Percentiles rank a stretch among this genome's conserved stretches.
phyloP scores from a whole-genome alignment of 1,140 invertebrate genomes.

The Bilobella aurantiaca region DNA sequence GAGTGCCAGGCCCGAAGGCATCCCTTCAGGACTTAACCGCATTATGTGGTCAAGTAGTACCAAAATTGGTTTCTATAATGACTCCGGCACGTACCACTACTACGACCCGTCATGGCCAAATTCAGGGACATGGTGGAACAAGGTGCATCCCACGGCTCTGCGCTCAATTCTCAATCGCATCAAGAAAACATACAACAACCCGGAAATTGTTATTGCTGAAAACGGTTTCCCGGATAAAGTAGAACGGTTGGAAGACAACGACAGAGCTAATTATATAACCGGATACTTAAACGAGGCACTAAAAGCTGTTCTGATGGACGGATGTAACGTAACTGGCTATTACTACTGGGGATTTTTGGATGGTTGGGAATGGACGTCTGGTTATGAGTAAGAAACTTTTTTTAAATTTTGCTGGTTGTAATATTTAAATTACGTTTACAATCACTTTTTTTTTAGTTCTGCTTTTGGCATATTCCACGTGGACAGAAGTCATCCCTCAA shows the following conservation, averaged over 20 bases:
- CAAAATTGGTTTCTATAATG: neutral
- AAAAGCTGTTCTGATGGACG: constrained; percentile 24
- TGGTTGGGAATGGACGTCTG: constrained; percentile 22
- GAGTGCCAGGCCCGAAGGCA: no score
- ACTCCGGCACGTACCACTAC: constrained; percentile 2
- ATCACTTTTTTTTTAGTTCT: constrained; percentile 2
- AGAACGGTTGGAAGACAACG: constrained; percentile 38
- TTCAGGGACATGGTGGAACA: constrained; percentile 3
- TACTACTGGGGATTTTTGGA: constrained; percentile 22
- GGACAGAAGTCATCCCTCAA: constrained; percentile 38
- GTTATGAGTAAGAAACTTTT: constrained; percentile 13
- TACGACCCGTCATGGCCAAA: constrained; percentile 14
- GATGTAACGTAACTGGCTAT: constrained; percentile 23
- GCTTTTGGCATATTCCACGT: constrained; percentile 42
- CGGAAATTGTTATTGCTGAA: constrained; percentile 41
- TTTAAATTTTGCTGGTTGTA: neutral
- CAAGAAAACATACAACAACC: constrained; percentile 37
- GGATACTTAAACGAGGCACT: constrained; percentile 38
- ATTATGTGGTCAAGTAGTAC: neutral
- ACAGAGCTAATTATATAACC: constrained; percentile 38
- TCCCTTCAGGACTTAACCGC: neutral
- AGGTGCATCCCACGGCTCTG: constrained; percentile 37
- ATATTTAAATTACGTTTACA: neutral
- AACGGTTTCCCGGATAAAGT: constrained; percentile 41
- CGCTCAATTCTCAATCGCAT: constrained; percentile 40